Evolutionary conservation across 1,140 invertebrate genomes (phyloP).

Genomic region (Antheraea mylitta): DNA sequence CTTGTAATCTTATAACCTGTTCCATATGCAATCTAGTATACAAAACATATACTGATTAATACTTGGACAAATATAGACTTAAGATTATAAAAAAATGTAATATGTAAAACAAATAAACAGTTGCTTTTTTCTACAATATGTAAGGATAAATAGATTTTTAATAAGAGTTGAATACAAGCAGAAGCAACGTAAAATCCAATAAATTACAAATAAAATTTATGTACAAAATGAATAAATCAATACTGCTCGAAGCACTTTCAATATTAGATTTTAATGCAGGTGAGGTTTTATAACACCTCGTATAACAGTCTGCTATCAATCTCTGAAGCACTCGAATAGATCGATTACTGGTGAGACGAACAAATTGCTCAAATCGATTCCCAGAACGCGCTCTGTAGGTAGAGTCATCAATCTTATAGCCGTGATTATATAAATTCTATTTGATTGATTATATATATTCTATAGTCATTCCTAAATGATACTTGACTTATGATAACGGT

Average conservation of each 20-base stretch:
- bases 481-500: not conserved
- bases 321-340: constrained; percentile 10
- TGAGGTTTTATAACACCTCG: not conserved
- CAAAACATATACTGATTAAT: too few species aligned
- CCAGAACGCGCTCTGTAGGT: constrained; percentile 1
- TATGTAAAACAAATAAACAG: not conserved
- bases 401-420: constrained; percentile 11
- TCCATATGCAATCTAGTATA: too few species aligned
- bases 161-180: not conserved
- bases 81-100: too few species aligned
- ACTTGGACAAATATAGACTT: too few species aligned
- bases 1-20: too few species aligned
- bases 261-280: constrained; percentile 5
- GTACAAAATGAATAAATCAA: not conserved
- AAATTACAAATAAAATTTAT: too few species aligned
- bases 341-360: constrained; percentile 14
- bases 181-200: too few species aligned
- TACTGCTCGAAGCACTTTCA: not conserved
- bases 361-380: constrained; percentile 16
- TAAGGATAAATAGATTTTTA: not conserved
- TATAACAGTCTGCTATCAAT: constrained; percentile 9
- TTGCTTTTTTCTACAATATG: not conserved
- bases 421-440: constrained; percentile 1
- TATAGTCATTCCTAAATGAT: constrained; percentile 2
- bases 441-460: too few species aligned